Conservation (phyloP, 1,140 invertebrate species). For the Rhopalosiphum padi region DNA sequence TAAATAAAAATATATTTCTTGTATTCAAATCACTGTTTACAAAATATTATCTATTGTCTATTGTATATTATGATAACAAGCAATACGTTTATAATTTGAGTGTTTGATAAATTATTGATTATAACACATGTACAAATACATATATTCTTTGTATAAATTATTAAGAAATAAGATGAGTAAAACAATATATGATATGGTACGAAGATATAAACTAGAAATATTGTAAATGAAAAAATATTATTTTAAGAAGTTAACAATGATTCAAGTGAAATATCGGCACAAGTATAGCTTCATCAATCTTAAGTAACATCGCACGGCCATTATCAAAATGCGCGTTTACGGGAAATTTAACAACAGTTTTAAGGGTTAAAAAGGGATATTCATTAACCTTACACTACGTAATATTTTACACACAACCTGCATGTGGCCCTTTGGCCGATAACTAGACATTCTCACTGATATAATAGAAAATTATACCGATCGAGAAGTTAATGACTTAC, state of each 20-base stretch:
- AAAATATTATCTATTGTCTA: not conserved
- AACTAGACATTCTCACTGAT: not conserved
- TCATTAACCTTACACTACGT: slow-evolving; percentile 48
- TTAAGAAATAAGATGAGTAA: not conserved
- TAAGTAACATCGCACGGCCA: not conserved
- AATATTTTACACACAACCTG: slow-evolving; percentile 42
- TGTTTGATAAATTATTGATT: not conserved
- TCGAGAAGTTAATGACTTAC: slow-evolving; percentile 32
- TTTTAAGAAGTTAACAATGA: not conserved
- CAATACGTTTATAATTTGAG: not conserved
- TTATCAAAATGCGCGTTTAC: slow-evolving; percentile 44
- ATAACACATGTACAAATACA: not conserved
- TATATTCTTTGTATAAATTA: not conserved
- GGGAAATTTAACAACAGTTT: slow-evolving; percentile 54
- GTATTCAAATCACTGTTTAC: not conserved
- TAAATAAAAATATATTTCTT: not conserved
- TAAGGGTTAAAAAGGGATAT: slow-evolving; percentile 53
- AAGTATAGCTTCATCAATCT: slow-evolving; percentile 43
- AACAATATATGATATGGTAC: too few species aligned
- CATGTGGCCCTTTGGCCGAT: not conserved
- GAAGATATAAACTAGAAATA: not conserved
- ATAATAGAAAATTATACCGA: slow-evolving; percentile 37
- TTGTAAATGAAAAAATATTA: not conserved
- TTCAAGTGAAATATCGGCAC: not conserved
- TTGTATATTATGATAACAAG: not conserved